Percentiles rank a stretch among this genome's conserved stretches.
These are phyloP conservation scores for Aleiodes sp. DNA, from an alignment of 1,140 invertebrate genomes.

Conservation along the genomic window DNA sequence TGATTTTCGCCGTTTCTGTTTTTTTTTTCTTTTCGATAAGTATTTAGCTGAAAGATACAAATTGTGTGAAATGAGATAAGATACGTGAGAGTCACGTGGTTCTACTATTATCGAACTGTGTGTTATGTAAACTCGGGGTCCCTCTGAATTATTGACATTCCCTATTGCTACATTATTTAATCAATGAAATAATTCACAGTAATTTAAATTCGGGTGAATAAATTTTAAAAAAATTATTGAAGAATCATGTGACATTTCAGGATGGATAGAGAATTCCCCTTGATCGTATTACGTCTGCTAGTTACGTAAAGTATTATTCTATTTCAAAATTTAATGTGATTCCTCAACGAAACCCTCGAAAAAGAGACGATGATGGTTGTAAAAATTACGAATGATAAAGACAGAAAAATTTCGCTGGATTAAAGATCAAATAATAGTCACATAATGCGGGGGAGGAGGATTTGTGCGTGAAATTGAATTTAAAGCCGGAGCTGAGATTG, in stretches of 20 bases:
- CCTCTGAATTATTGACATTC: too few species aligned
- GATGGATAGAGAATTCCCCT: not conserved
- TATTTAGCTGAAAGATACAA: not conserved
- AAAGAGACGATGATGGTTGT: too few species aligned
- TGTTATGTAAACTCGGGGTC: not conserved
- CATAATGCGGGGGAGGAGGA: not conserved
- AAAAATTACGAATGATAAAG: not conserved
- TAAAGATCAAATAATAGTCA: not conserved
- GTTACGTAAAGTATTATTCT: not conserved
- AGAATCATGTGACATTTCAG: not conserved
- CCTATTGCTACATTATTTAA: too few species aligned
- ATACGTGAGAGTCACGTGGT: not conserved
- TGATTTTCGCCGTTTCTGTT: not conserved
- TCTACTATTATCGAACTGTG: not conserved
- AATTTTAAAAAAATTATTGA: too few species aligned
- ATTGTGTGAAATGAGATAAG: not conserved
- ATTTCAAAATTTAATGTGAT: slow-evolving; percentile 2
- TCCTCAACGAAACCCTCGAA: not conserved
- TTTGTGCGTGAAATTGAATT: slow-evolving; percentile 35
- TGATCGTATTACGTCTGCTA: not conserved
- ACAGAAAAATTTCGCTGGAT: not conserved
- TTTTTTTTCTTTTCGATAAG: not conserved
- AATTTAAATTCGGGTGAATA: too few species aligned
- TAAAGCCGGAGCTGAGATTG: slow-evolving; percentile 32
- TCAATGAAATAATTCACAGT: too few species aligned